Evolutionary conservation across 2,797 vertebrate genomes (phyloP).

Genomic region (Spinibarbus caldwelli): DNA sequence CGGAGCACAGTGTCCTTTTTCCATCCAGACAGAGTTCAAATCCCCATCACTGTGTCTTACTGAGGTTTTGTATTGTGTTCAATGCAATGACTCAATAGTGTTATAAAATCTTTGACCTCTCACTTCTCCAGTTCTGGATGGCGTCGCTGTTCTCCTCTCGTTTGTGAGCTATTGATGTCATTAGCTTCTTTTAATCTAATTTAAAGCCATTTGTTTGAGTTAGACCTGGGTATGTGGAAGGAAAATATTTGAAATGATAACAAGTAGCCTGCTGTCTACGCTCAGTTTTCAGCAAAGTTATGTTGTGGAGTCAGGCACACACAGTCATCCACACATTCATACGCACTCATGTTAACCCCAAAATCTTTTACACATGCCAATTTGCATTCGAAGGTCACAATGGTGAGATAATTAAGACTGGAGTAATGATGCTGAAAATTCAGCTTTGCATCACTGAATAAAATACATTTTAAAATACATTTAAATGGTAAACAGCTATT

Average conservation of each 20-base stretch:
- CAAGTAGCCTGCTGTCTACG: conserved; percentile 75
- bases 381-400: not conserved
- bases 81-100: not conserved
- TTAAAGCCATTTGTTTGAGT: conserved; percentile 79
- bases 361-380: conserved; percentile 8
- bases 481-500: not conserved
- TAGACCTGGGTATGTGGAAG: conserved; percentile 76
- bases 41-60: conserved; percentile 2
- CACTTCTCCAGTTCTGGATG: conserved; percentile 19
- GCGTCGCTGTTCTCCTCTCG: conserved; percentile 40
- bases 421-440: not conserved
- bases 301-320: conserved; percentile 71
- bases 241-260: conserved; percentile 85
- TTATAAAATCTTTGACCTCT: conserved; percentile 44
- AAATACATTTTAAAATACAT: not conserved
- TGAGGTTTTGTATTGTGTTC: not conserved
- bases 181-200: conserved; percentile 77
- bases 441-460: not conserved
- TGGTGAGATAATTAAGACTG: not conserved
- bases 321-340: conserved; percentile 58
- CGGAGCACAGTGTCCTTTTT: not conserved
- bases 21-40: conserved; percentile 27
- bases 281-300: conserved; percentile 73
- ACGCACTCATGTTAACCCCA: conserved; percentile 29
- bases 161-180: conserved; percentile 65